Percentiles rank a stretch among this genome's conserved stretches.
Conservation (phyloP, 2,113 vertebrate species). For the Otis tarda region DNA sequence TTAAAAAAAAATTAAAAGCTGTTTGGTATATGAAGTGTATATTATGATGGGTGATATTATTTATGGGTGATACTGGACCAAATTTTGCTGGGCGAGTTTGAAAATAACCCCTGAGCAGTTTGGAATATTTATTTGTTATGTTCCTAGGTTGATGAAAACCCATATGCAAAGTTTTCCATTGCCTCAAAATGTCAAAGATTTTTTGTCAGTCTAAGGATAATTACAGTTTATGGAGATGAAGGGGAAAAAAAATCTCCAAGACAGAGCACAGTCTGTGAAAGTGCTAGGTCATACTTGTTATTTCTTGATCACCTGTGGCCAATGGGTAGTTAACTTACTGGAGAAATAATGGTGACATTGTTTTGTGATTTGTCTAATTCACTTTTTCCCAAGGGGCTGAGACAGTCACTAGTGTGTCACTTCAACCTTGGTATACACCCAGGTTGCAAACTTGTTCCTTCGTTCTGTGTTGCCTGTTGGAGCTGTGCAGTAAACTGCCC, state of each 20-base stretch:
- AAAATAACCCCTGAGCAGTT: neutral
- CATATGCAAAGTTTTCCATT: neutral
- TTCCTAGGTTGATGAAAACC: neutral
- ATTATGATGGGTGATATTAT: neutral
- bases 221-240: neutral
- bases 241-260: neutral
- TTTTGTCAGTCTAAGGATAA: neutral
- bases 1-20: neutral
- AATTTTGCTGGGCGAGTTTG: neutral
- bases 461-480: neutral
- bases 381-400: neutral
- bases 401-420: neutral
- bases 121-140: neutral
- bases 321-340: constrained; percentile 2
- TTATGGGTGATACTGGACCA: neutral
- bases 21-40: neutral
- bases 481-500: neutral
- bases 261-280: neutral
- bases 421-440: constrained; percentile 11
- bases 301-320: neutral
- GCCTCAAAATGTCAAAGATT: neutral
- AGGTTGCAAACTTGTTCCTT: constrained; percentile 1
- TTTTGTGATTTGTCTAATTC: constrained; percentile 23
- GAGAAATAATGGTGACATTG: constrained; percentile 7
- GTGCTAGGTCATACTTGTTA: neutral